Percentiles rank a stretch among this genome's conserved stretches.
Evolutionary conservation across 1,140 invertebrate genomes (phyloP).

Genomic region (Heliconius congener): DNA sequence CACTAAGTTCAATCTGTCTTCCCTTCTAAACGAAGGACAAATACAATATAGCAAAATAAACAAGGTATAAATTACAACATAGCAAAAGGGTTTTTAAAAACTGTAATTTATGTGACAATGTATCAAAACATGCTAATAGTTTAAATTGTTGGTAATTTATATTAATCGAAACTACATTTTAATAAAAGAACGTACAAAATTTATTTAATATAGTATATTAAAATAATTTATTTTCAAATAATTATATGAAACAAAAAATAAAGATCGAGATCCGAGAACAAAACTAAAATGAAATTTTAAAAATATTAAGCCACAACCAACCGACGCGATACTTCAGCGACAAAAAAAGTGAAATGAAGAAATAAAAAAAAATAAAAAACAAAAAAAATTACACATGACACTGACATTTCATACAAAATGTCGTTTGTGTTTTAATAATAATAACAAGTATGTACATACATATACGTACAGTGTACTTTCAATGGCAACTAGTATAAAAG

Average conservation of each 20-base stretch:
- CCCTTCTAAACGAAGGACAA: not conserved
- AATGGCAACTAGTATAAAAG: slow-evolving; percentile 69
- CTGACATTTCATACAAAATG: slow-evolving; percentile 35
- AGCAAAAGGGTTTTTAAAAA: too few relatives aligned
- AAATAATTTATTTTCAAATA: too few relatives aligned
- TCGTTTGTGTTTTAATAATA: slow-evolving; percentile 32
- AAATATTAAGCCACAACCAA: not conserved
- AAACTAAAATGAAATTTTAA: not conserved
- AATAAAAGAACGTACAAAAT: too few relatives aligned
- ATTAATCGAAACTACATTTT: too few relatives aligned
- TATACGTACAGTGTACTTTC: slow-evolving; percentile 36
- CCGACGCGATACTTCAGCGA: not conserved
- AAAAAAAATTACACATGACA: slow-evolving; percentile 28
- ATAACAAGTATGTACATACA: slow-evolving; percentile 26
- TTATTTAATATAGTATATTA: too few relatives aligned
- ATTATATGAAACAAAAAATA: not conserved
- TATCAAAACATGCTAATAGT: too few relatives aligned
- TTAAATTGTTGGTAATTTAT: too few relatives aligned
- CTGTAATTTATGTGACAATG: too few relatives aligned
- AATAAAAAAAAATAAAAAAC: not conserved
- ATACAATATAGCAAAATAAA: too few relatives aligned
- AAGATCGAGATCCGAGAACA: not conserved
- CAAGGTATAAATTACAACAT: too few relatives aligned
- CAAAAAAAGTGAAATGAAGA: slow-evolving; percentile 10
- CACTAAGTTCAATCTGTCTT: not conserved